These are phyloP conservation scores for Oryzias celebensis DNA, from an alignment of 2,113 vertebrate species.

Conservation along the genomic window DNA sequence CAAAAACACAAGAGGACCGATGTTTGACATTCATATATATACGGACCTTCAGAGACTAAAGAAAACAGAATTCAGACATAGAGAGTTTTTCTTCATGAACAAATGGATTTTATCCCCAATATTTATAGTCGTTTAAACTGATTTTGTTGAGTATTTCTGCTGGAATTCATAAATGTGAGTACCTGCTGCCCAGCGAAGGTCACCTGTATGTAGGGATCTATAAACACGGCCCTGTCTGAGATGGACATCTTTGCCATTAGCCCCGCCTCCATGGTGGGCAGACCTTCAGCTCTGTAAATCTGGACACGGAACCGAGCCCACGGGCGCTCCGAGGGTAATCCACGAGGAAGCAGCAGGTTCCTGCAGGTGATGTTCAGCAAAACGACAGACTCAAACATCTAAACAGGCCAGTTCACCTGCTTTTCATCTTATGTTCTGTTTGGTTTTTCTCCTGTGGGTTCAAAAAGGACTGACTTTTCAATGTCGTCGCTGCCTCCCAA, in stretches of 20 bases:
- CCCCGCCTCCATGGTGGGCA: constrained; percentile 86
- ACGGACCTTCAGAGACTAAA: neutral
- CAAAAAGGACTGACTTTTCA: constrained; percentile 83
- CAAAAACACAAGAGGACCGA: neutral
- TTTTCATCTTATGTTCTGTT: neutral
- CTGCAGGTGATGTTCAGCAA: constrained; percentile 57
- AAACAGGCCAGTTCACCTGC: neutral
- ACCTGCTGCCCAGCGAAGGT: constrained; percentile 92
- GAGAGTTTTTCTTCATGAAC: no score
- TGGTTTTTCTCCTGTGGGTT: neutral
- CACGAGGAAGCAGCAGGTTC: constrained; percentile 88
- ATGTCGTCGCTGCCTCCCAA: constrained; percentile 79
- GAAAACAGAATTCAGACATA: neutral
- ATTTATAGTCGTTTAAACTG: no score
- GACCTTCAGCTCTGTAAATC: constrained; percentile 85
- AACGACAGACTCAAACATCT: neutral
- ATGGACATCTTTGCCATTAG: constrained; percentile 88
- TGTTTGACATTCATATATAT: neutral
- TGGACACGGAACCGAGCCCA: constrained; percentile 88
- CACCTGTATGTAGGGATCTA: constrained; percentile 88
- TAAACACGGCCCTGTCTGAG: constrained; percentile 85
- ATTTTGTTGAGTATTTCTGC: no score
- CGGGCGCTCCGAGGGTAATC: constrained; percentile 84
- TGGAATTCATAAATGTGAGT: neutral
- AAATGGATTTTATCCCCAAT: no score